Evolutionary conservation across 2,797 vertebrate species (phyloP), one percentile per base, ranked within the genome.

Genomic region (Cynodonichthys magdalenae): DNA sequence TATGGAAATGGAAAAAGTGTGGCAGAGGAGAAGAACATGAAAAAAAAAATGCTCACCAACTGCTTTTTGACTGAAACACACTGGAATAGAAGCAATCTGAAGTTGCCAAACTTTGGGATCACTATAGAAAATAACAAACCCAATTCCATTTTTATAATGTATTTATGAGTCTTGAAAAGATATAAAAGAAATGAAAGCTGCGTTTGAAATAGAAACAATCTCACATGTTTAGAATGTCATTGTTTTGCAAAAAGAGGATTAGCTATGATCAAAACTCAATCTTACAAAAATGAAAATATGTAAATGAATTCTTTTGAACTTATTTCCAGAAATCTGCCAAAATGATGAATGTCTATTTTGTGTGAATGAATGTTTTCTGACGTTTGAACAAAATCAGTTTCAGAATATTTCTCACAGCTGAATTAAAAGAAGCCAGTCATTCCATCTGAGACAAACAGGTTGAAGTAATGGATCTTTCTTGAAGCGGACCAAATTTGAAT

Each of bases 391-490:
- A 57, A 51, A 58, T 65, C 28, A 10, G 46, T 62, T 59, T 75
- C 61, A 39, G 50, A 41, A 41, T 31, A 19, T 57, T 53, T 63
- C 61, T 63, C 47, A 59, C 29, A 42, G 47, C 6, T 59, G 42
- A 47, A 59, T 71, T 60, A 59, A 69, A 75, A 71, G 31, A 76
- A 56, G 53, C 62, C 57, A 19, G 57, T 63, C 69, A 48, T 53
- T 66, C 49, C 66, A 67, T 77, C 69, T 71, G n/a, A 72, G 53
- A 69, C 52, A 68, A 71, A 73, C 66, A 72, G 53, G 51, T 59
- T 58, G 49, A 63, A 78, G 55, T 72, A 81, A 84, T 71, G 61
- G 61, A 15, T 63, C 63, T 61, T 77, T 74, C 61, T 66, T 8
- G 71, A 75, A 74, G n/a, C 41, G 62, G 29, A 42, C 67, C 8